A percentile compares a stretch with the other conserved stretches of the same genome.
Evolutionary conservation across 2,113 vertebrate genomes (phyloP).

Genomic region (Oreochromis tanganicae): DNA sequence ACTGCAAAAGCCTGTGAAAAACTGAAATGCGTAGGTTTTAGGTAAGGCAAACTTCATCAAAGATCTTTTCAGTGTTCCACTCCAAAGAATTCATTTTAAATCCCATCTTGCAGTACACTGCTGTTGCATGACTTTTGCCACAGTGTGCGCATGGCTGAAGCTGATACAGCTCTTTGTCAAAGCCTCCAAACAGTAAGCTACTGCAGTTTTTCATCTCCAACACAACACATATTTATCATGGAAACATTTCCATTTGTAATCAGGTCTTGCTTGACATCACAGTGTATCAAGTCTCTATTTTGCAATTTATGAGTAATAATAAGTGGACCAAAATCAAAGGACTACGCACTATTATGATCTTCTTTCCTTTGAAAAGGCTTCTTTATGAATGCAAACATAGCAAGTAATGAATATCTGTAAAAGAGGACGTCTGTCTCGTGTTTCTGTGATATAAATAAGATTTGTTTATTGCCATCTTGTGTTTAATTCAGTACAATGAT

Average conservation of each 20-base stretch:
- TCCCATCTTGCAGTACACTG: neutral
- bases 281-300: slow-evolving; percentile 36
- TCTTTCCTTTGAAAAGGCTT: slow-evolving; percentile 51
- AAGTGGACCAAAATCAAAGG: slow-evolving; percentile 63
- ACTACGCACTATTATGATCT: slow-evolving; percentile 17
- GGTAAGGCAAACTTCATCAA: neutral
- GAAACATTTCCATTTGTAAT: slow-evolving; percentile 51
- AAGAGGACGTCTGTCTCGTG: slow-evolving; percentile 33
- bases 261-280: slow-evolving; percentile 39
- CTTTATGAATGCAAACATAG: slow-evolving; percentile 48
- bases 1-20: neutral
- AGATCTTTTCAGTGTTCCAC: neutral
- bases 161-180: slow-evolving; percentile 9
- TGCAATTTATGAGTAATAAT: slow-evolving; percentile 62
- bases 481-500: slow-evolving; percentile 48
- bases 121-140: neutral
- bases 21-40: neutral
- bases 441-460: slow-evolving; percentile 57
- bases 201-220: slow-evolving; percentile 1
- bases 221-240: neutral
- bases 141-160: neutral
- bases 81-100: neutral
- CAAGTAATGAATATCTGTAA: slow-evolving; percentile 47
- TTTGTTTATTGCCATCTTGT: slow-evolving; percentile 28
- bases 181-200: neutral